phyloP scores from a whole-genome alignment of 2,888 invertebrate species.

The Nemurella pictetii region DNA sequence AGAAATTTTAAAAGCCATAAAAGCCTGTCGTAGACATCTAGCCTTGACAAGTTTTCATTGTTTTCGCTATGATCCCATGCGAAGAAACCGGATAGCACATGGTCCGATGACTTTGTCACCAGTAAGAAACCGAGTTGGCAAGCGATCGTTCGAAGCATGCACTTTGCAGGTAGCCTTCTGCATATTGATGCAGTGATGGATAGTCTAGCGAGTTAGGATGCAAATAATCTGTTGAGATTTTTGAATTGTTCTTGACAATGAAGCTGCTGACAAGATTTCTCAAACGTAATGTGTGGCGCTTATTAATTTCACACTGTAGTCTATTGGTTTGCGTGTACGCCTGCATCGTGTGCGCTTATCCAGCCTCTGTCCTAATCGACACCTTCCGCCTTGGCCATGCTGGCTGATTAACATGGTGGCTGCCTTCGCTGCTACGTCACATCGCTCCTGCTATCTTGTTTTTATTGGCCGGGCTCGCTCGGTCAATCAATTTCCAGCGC shows the following conservation, averaged over 20 bases:
- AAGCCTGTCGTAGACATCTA: neutral
- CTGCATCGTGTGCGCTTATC: no score
- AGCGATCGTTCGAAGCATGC: no score
- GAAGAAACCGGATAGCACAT: neutral
- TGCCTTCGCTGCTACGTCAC: neutral
- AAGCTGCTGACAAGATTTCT: no score
- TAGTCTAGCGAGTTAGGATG: no score
- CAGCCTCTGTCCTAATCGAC: no score
- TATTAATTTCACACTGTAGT: no score
- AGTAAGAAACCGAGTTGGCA: neutral
- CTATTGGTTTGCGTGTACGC: no score
- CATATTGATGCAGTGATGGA: no score
- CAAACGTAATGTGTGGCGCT: no score
- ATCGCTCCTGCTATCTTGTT: neutral
- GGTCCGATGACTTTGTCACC: neutral
- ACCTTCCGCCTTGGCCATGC: neutral
- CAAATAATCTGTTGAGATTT: no score
- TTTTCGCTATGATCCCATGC: neutral
- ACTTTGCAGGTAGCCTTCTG: no score
- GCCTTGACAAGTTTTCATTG: neutral
- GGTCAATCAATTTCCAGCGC: neutral
- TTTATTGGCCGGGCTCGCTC: neutral
- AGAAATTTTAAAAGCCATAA: neutral
- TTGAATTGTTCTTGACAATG: no score
- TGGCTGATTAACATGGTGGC: neutral